Conservation (phyloP, 2,888 invertebrate species). For the Hirtodrosophila histrioides region DNA sequence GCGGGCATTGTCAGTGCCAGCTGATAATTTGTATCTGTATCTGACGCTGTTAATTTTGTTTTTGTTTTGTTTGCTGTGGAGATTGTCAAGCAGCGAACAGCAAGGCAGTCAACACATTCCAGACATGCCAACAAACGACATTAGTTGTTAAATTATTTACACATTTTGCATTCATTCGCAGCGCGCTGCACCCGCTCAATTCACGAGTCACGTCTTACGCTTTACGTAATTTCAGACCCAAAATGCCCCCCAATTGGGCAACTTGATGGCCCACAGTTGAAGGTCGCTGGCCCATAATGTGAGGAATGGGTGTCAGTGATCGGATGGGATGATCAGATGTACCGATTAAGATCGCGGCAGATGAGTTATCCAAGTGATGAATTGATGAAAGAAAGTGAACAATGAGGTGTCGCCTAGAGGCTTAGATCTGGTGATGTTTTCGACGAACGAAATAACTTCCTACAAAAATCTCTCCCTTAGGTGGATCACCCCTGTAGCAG, state of each 20-base stretch:
- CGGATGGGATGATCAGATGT: too few relatives aligned
- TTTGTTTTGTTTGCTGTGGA: conserved; percentile 2
- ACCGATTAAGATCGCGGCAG: too few relatives aligned
- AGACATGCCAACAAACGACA: conserved; percentile 37
- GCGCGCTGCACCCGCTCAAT: conserved; percentile 17
- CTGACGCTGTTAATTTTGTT: conserved; percentile 15
- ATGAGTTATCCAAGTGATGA: too few relatives aligned
- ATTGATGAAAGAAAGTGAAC: too few relatives aligned
- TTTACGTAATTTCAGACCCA: conserved; percentile 36
- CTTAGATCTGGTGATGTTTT: too few relatives aligned
- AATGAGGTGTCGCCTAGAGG: too few relatives aligned
- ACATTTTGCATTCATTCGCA: conserved; percentile 56
- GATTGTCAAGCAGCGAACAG: too few relatives aligned
- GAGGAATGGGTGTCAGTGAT: too few relatives aligned
- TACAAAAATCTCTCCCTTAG: too few relatives aligned
- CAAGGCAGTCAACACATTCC: conserved; percentile 42
- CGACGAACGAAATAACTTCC: too few relatives aligned
- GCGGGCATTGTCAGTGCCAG: conserved; percentile 13
- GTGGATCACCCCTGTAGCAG: too few relatives aligned
- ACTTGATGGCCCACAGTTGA: conserved; percentile 25
- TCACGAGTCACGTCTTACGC: conserved; percentile 24
- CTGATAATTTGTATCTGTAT: conserved; percentile 40
- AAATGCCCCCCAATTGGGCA: conserved; percentile 19
- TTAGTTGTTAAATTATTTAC: conserved; percentile 53
- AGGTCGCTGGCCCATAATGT: conserved; percentile 18